phyloP scores from a whole-genome alignment of 1,140 invertebrate species.

The Vanessa atalanta region DNA sequence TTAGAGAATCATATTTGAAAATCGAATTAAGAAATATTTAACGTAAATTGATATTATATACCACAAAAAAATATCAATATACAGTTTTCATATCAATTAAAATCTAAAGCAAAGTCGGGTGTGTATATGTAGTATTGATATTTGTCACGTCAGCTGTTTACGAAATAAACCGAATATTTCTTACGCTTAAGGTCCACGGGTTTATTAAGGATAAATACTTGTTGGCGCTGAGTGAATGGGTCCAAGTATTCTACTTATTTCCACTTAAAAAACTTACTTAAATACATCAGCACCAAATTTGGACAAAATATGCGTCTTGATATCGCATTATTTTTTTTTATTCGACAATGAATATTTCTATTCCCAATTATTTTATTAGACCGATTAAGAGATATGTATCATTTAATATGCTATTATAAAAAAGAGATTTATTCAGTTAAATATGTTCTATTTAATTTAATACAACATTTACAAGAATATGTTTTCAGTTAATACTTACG shows the following conservation, averaged over 20 bases:
- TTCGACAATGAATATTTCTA: not conserved
- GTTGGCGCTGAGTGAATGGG: slow-evolving; percentile 23
- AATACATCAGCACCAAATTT: slow-evolving; percentile 16
- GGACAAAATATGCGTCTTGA: not conserved
- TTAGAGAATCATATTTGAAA: too few species aligned
- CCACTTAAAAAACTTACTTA: slow-evolving; percentile 22
- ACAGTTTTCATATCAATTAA: not conserved
- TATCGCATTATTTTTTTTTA: not conserved
- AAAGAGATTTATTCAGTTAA: too few species aligned
- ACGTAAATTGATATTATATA: too few species aligned
- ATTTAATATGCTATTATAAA: too few species aligned
- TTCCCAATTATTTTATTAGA: too few species aligned
- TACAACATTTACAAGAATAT: too few species aligned
- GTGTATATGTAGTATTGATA: not conserved
- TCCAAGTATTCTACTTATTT: slow-evolving; percentile 26
- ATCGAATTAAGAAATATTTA: too few species aligned
- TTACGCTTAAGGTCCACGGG: slow-evolving; percentile 27
- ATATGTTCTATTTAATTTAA: too few species aligned
- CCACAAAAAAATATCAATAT: too few species aligned
- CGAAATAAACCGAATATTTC: slow-evolving; percentile 25
- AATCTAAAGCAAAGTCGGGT: not conserved
- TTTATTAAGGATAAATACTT: slow-evolving; percentile 28
- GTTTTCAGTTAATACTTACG: too few species aligned
- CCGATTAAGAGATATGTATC: too few species aligned
- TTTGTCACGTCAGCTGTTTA: slow-evolving; percentile 18